Conservation (phyloP, 2,797 vertebrate species). For the Chelonia mydas region DNA sequence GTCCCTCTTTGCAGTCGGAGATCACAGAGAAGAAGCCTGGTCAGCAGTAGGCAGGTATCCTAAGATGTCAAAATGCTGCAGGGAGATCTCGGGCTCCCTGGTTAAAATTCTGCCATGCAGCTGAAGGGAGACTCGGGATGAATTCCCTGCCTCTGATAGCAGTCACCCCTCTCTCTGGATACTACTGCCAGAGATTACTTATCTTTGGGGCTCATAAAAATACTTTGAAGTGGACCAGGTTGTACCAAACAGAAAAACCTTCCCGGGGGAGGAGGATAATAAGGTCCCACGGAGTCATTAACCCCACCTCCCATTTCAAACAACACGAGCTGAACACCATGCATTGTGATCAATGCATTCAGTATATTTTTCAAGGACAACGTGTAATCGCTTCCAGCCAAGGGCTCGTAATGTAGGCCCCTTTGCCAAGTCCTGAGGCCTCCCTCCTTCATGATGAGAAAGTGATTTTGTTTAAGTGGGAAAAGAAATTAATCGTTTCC, state of each 20-base stretch:
- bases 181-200: neutral
- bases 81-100: neutral
- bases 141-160: neutral
- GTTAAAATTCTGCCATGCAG: neutral
- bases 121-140: neutral
- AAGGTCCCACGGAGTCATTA: neutral
- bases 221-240: neutral
- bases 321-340: neutral
- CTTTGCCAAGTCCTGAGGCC: neutral
- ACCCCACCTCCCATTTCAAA: neutral
- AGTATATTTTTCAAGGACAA: neutral
- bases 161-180: neutral
- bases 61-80: neutral
- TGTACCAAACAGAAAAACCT: neutral
- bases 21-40: neutral
- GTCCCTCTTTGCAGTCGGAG: no score
- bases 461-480: neutral
- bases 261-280: neutral
- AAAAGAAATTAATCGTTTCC: neutral
- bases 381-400: neutral
- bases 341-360: neutral
- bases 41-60: neutral
- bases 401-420: neutral
- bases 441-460: neutral
- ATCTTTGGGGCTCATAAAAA: neutral